Evolutionary conservation across 2,888 invertebrate genomes (phyloP), one percentile per base, ranked within the genome.

Genomic region (Clostera curtula): DNA sequence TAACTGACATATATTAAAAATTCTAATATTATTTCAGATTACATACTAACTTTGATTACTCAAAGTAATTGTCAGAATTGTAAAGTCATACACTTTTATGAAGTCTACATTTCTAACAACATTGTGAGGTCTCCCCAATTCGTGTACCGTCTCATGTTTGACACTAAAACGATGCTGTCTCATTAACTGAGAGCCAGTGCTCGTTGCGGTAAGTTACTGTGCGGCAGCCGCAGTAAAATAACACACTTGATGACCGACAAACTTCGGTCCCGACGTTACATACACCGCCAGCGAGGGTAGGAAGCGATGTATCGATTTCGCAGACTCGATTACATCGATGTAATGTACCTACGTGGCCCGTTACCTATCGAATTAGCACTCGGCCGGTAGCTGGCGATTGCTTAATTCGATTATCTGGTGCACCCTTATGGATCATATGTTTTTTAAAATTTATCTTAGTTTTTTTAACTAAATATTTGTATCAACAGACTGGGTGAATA

Each of bases 151-250:
- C 55, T 49, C 50, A 64, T 56, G 58, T 65, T 66, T 68, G 66
- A 63, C 72, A 71, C 56, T 64, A 67, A 75, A 75, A 63, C 70
- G 64, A 58, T 57, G 61, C 57, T 65, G 75, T 75, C 75, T 72
- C 75, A 75, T 80, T 79, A 77, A 61, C 55, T 35, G 54, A 63
- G 70, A 73, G 70, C 56, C 66, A 64, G 56, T 49, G 70, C 64
- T 57, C 70, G 70, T 74, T 72, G 67, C 44, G 60, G 69, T 72
- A 76, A 80, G 67, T 75, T 77, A 80, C 65, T 61, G 69, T 44
- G 63, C 62, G 55, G 56, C 46, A 52, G 56, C 37, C 48, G 65
- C 56, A 64, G 60, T 82, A 80, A 80, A 80, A 46, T 79, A 66
- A 55, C 52, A 44, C 55, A 69, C 62, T 76, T 74, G 72, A 79